Base-by-base conservation (phyloP, 2,113 vertebrate genomes). In the Ramphastos sulfuratus region DNA sequence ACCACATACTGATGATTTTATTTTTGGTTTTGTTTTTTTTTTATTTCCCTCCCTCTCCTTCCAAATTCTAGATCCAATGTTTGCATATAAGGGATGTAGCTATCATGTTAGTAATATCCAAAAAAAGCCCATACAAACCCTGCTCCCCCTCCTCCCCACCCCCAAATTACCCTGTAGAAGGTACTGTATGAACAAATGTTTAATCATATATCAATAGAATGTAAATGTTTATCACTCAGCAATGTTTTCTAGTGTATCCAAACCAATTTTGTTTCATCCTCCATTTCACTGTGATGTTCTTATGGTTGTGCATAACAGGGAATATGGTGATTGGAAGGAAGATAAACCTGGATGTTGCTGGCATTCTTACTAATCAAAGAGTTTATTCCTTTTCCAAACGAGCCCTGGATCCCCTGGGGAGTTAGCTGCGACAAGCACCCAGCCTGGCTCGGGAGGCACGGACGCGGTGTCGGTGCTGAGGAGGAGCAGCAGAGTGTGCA, bases 321-420 rank as follows among this genome's bases (percentile, higher is more conserved):
- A 98, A 97, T 92, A 91, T 97, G 97, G 97, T 97, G 98, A 97
- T 93, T 96, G 94, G 97, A 97, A 97, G 95, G 93, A 97, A 97
- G 97, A 98, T 98, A 98, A 99, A 98, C 98, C 98, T 99, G 98
- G 98, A 98, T 94, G 97, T 94, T 91, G 87, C 92, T 96, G 88
- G 79, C 69, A n/a, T 79, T 85, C 85, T 96, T 96, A 88, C 78
- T 90, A 94, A 96, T 93, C 81, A 73, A 73, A 33, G 83, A 78
- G 92, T 94, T 96, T 93, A 95, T 95, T 84, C 55, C 24, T 96
- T 96, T 94, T 95, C 92, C 86, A 96, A 82, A 94, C 52, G 35
- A 83, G 46, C 56, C 85, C 95, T 97, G 93, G 93, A 90, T 93
- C 94, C 88, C 44, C 37, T 70, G 56, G 72, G 95, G 91, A 89